These are phyloP conservation scores for Saturnia pavonia DNA, from an alignment of 2,888 invertebrate genomes.

Conservation along the genomic window DNA sequence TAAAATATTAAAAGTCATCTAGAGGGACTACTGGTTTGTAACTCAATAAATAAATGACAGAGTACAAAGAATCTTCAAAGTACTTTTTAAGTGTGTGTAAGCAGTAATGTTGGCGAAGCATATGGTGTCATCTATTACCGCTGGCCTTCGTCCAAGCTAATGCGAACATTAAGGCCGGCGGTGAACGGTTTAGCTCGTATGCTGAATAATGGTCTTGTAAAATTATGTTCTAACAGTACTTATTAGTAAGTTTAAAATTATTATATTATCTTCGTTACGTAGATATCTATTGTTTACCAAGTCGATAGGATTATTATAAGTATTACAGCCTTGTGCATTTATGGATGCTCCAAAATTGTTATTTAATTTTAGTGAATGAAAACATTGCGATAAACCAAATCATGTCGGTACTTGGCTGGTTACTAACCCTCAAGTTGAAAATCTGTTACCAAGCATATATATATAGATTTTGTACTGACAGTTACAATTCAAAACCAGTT, in stretches of 20 bases:
- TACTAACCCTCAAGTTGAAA: too few species aligned
- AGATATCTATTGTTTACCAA: neutral
- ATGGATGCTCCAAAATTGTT: neutral
- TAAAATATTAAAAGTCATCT: neutral
- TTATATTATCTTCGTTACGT: neutral
- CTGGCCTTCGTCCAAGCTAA: constrained; percentile 34
- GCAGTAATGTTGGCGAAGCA: constrained; percentile 24
- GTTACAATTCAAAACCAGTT: too few species aligned
- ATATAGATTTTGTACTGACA: too few species aligned
- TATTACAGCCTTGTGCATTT: neutral
- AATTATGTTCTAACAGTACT: neutral
- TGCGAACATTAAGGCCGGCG: constrained; percentile 26
- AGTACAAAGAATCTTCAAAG: neutral
- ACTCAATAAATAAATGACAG: too few species aligned
- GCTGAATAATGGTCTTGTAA: constrained; percentile 3
- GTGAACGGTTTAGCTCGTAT: neutral
- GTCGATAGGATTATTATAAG: neutral
- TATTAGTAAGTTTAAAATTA: neutral
- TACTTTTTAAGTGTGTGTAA: neutral
- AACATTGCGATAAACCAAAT: too few species aligned
- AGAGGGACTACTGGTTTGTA: neutral
- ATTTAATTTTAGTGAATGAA: too few species aligned
- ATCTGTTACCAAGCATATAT: too few species aligned
- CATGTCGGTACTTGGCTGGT: too few species aligned
- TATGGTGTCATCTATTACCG: constrained; percentile 32